A percentile compares a stretch with the other conserved stretches of the same genome.
Conservation (phyloP, 2,888 invertebrate species). For the Dorcus hopei region DNA sequence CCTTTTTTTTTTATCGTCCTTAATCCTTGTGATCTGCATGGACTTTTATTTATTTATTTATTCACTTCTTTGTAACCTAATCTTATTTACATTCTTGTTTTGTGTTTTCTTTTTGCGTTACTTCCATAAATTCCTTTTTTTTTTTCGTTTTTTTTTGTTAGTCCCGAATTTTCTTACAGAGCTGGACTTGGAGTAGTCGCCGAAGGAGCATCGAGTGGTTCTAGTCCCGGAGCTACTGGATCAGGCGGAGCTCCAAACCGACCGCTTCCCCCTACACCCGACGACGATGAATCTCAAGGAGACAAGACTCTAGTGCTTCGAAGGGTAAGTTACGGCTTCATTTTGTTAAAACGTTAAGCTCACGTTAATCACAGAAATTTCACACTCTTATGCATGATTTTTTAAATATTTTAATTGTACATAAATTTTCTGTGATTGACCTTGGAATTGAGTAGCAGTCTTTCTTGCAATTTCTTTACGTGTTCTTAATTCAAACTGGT, state of each 20-base stretch:
- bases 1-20: conserved; percentile 4
- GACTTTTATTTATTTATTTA: not conserved
- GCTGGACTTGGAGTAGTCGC: conserved; percentile 65
- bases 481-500: not conserved
- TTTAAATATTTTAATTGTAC: too few relatives aligned
- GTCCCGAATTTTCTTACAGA: conserved; percentile 82
- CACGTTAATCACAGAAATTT: not conserved
- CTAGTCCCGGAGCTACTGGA: conserved; percentile 47
- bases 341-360: not conserved
- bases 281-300: conserved; percentile 74
- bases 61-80: not conserved
- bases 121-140: conserved; percentile 27
- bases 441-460: too few relatives aligned
- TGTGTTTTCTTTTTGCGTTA: conserved; percentile 19
- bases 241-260: conserved; percentile 81
- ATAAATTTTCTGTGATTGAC: too few relatives aligned
- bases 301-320: conserved; percentile 91
- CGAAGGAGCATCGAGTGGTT: conserved; percentile 52
- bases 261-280: conserved; percentile 92
- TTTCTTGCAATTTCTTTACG: too few relatives aligned
- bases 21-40: conserved; percentile 5
- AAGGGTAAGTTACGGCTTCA: conserved; percentile 65
- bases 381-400: not conserved
- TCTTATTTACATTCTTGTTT: conserved; percentile 3
- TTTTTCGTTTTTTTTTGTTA: conserved; percentile 49